Conservation (phyloP, 2,113 vertebrate species). For the Cacatua alba region DNA sequence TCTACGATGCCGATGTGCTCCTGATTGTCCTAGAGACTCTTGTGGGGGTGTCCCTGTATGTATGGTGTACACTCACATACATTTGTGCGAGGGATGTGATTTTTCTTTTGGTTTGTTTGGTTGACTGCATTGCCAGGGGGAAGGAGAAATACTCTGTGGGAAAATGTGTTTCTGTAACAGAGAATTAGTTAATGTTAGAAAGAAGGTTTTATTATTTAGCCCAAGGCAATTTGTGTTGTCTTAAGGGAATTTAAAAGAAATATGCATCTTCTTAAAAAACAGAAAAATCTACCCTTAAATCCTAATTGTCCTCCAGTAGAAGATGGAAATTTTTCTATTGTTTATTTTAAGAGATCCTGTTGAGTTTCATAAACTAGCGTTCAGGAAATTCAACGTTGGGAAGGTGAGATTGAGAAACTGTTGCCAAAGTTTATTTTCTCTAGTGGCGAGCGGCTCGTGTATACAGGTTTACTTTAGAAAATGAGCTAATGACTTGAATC, state of each 20-base stretch:
- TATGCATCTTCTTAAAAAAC: neutral
- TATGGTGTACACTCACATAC: neutral
- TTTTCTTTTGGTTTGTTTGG: neutral
- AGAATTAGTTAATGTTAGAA: conserved; percentile 48
- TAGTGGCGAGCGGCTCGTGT: neutral
- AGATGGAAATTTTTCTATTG: neutral
- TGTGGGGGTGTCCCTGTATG: neutral
- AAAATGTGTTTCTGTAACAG: neutral
- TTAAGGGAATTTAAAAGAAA: neutral
- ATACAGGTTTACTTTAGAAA: neutral
- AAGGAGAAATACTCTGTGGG: neutral
- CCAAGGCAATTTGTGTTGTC: conserved; percentile 1
- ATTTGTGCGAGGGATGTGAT: neutral
- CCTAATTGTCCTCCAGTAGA: neutral
- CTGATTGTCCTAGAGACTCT: neutral
- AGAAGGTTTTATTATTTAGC: conserved; percentile 32
- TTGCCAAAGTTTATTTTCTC: neutral
- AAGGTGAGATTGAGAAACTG: neutral
- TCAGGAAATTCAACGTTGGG: neutral
- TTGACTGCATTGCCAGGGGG: conserved; percentile 25
- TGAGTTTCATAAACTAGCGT: neutral
- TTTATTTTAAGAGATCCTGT: neutral
- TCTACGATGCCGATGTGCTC: neutral
- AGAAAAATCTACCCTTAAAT: neutral
- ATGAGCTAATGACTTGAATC: neutral